Conservation (phyloP, 2,113 vertebrate genomes). For the Muntiacus muntjak region DNA sequence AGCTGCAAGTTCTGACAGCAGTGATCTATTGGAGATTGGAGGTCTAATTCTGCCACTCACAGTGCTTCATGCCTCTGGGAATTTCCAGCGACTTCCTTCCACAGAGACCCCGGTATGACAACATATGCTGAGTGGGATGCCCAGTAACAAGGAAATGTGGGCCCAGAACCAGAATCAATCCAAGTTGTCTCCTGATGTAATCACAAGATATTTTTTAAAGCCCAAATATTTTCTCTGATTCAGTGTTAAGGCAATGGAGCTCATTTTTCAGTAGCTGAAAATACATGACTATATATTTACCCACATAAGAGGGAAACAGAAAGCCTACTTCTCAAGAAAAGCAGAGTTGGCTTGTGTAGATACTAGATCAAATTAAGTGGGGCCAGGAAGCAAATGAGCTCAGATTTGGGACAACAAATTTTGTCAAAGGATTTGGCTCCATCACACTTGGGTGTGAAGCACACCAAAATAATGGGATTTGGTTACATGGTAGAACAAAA, state of each 20-base stretch:
- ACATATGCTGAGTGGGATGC: not conserved
- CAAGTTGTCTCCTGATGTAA: not conserved
- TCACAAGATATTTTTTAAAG: slow-evolving; percentile 44
- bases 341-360: not conserved
- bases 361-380: slow-evolving; percentile 45
- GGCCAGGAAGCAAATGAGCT: slow-evolving; percentile 38
- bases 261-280: slow-evolving; percentile 49
- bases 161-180: not conserved
- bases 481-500: slow-evolving; percentile 22
- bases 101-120: not conserved
- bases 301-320: slow-evolving; percentile 40
- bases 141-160: not conserved
- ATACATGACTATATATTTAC: slow-evolving; percentile 35
- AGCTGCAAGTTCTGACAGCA: not conserved
- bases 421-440: slow-evolving; percentile 25
- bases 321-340: slow-evolving; percentile 46
- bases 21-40: not conserved
- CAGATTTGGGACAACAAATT: slow-evolving; percentile 42
- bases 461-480: slow-evolving; percentile 12
- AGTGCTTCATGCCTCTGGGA: not conserved
- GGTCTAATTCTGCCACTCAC: not conserved
- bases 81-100: not conserved
- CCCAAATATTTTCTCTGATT: slow-evolving; percentile 26
- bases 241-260: slow-evolving; percentile 2
- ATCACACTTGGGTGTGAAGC: slow-evolving; percentile 12